These are phyloP conservation scores for Panzeria rudis DNA, from an alignment of 2,888 invertebrate species.

Conservation along the genomic window DNA sequence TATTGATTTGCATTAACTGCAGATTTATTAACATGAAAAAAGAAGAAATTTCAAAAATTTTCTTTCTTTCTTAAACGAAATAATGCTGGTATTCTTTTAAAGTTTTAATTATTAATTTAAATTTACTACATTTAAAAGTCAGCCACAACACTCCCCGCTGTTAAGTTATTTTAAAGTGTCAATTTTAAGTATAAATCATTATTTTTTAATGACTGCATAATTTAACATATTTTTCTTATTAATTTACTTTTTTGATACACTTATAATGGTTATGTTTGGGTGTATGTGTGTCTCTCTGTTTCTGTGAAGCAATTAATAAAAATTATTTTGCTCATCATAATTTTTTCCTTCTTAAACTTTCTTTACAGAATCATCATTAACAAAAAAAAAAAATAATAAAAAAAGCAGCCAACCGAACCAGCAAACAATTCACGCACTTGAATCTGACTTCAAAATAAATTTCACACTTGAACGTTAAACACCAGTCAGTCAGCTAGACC, in stretches of 20 bases:
- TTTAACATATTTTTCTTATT: conserved; percentile 56
- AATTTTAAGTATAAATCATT: conserved; percentile 67
- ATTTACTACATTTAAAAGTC: conserved; percentile 5
- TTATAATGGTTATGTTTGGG: not conserved
- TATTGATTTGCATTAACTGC: conserved; percentile 72
- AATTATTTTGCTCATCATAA: conserved; percentile 31
- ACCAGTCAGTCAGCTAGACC: conserved; percentile 51
- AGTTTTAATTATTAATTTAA: conserved; percentile 53
- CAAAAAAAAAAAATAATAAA: not conserved
- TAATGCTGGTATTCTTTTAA: conserved; percentile 32
- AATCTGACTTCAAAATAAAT: conserved; percentile 54
- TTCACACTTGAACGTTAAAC: conserved; percentile 64
- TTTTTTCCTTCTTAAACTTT: conserved; percentile 49
- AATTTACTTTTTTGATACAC: conserved; percentile 5
- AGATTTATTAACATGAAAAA: conserved; percentile 59
- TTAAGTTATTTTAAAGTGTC: conserved; percentile 49
- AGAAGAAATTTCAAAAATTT: conserved; percentile 6
- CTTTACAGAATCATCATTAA: conserved; percentile 52
- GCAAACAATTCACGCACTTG: conserved; percentile 55
- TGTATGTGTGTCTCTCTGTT: not conserved
- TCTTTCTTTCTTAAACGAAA: not conserved
- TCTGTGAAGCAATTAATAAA: conserved; percentile 17
- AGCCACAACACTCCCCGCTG: conserved; percentile 1
- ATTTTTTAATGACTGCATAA: conserved; percentile 65
- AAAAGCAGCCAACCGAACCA: not conserved